Base-by-base conservation (phyloP, 2,888 invertebrate species). In the Drosophila sordidapex region DNA sequence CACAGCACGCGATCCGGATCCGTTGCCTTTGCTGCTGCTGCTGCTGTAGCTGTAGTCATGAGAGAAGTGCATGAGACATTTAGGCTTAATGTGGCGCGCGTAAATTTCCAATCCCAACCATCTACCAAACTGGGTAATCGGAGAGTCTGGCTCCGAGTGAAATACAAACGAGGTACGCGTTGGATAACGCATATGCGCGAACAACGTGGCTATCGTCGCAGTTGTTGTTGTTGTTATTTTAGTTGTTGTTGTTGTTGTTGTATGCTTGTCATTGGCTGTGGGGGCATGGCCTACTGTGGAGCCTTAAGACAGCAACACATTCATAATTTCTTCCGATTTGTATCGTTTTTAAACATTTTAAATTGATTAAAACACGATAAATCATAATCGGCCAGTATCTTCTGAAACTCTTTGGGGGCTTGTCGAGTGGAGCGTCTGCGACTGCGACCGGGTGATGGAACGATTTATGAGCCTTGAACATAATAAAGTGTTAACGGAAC, bases 301-400 rank as follows among this genome's bases (percentile, higher is more conserved):
- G 89, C 80, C 81, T 87, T 58, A 83, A 90, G 85, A 91, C 82
- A 86, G 83, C 89, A 83, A 86, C 89, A 86, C 83, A 91, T 86
- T 78, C 81, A 83, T 90, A 90, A 87, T 90, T 90, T 86, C 74
- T 87, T 83, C 75, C 79, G 89, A 90, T 91, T 83, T 86, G 85
- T 91, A 91, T 91, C 90, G 82, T 81, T 86, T 79, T 71, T 87
- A 91, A 91, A 92, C 90, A 89, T 92, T 90, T 91, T 89, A 91
- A 92, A 91, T 91, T 91, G 91, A 92, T 92, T 91, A 90, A 91
- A 91, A 90, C 83, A 86, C 91, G 90, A 92, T 92, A 91, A 92
- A 92, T 92, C 92, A 92, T 92, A 91, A 91, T 91, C 80, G 90
- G 80, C 80, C 79, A 61, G 68, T 63, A 81, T 74, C 72, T 72